Base-by-base conservation (phyloP, 1,140 invertebrate genomes). In the Polyergus mexicanus region DNA sequence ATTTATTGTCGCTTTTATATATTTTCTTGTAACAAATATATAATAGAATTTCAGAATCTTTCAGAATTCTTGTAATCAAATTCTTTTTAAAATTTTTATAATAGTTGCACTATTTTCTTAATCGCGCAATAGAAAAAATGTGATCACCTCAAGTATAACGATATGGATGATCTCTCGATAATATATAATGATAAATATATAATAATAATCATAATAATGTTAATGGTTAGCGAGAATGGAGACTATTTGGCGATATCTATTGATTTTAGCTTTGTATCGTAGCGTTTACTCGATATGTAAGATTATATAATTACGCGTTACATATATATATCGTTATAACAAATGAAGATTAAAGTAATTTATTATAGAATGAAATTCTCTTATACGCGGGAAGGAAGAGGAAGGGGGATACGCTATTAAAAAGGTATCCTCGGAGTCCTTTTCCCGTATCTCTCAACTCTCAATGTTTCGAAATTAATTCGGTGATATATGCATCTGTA, bases 181-280 rank as follows among this genome's bases (percentile, higher is more conserved):
- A 69, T 56, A 69, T 56, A 56, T 80, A 69, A 81, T 71, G 44
- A 58, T 54, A 41, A 54, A 72, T 85, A 80, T 32, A 76, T 78
- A n/a, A 85, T 72, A 84, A 62, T 65, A 38, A 41, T 62, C 58
- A 86, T 68, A 84, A 62, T 68, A 84, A 62, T 69, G 16, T 76
- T 60, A 72, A 63, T 44, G 60, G 63, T 68, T 72, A 69, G 63
- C 68, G 68, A 83, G 54, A 47, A 62, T 83, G 38, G 5, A 32
- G 25, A 80, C n/a, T 60, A 68, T 74, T 85, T 72, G 51, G 28
- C 11, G 22, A 80, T 22, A 51, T 32, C 44, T 80, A 88, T 74
- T 63, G 60, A 85, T 89, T 77, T n/a, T 84, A 75, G 69, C 69
- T 84, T 86, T 66, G 63, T 84, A 68, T 75, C 25, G 85, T 75